Conservation (phyloP, 2,113 vertebrate genomes). For the Eulacestoma nigropectus region DNA sequence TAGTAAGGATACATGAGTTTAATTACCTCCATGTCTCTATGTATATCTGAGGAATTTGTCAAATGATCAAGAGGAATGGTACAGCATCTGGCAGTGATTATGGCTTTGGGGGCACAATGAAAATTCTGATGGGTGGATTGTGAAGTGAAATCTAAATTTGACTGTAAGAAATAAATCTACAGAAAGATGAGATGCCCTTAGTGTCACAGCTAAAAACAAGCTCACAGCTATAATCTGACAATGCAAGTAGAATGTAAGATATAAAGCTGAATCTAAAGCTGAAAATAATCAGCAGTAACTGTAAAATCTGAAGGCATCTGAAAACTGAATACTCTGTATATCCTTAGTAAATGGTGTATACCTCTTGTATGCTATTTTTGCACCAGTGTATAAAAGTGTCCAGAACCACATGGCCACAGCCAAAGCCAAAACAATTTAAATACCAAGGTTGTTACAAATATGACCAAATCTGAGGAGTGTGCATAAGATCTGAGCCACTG, state of each 20-base stretch:
- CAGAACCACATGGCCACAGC: not conserved
- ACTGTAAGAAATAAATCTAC: not conserved
- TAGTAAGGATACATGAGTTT: slow-evolving; percentile 29
- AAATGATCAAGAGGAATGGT: slow-evolving; percentile 19
- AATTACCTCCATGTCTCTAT: slow-evolving; percentile 40
- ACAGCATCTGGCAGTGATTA: slow-evolving; percentile 34
- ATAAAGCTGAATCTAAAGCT: not conserved
- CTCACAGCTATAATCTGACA: not conserved
- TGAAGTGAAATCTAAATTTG: not conserved
- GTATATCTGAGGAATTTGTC: slow-evolving; percentile 19
- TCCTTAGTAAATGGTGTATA: not conserved
- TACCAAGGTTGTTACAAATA: not conserved
- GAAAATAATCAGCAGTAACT: not conserved
- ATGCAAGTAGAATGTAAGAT: not conserved
- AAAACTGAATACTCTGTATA: not conserved
- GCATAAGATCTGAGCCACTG: not conserved
- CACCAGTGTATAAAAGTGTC: not conserved
- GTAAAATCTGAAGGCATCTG: not conserved
- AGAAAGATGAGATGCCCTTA: not conserved
- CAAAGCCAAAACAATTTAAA: not conserved
- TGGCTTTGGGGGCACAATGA: not conserved
- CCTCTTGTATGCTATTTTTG: not conserved
- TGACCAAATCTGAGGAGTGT: not conserved
- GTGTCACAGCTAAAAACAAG: not conserved
- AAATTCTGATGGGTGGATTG: not conserved